phyloP scores from a whole-genome alignment of 2,888 invertebrate genomes.

The Toxonevra muliebris region DNA sequence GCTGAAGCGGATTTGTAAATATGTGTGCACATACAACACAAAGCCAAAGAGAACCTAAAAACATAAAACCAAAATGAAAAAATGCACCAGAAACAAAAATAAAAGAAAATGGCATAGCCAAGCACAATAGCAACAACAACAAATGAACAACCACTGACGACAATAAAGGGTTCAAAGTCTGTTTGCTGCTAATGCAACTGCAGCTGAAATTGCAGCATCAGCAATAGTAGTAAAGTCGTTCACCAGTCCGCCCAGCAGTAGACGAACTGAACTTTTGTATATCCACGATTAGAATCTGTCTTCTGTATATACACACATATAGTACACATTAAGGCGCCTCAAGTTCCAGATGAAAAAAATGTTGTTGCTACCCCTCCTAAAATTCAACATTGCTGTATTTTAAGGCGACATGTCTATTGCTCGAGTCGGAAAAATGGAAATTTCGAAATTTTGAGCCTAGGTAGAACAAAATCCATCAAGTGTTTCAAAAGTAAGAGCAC shows the following conservation, averaged over 20 bases:
- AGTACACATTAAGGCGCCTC: no score
- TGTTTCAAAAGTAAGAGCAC: no score
- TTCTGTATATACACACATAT: no score
- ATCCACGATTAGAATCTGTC: neutral
- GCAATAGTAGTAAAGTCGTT: slow-evolving; percentile 8
- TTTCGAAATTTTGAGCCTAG: no score
- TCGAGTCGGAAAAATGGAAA: no score
- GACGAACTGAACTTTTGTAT: neutral
- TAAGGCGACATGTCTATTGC: no score
- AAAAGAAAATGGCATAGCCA: slow-evolving; percentile 1
- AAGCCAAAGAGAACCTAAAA: slow-evolving; percentile 33
- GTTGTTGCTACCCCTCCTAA: no score
- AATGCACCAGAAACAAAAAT: neutral
- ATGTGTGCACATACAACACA: slow-evolving; percentile 7
- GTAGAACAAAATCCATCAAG: no score
- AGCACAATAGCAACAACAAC: slow-evolving; percentile 6
- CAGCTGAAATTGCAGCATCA: slow-evolving; percentile 11
- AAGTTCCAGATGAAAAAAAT: no score
- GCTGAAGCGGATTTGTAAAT: slow-evolving; percentile 17
- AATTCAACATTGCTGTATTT: no score
- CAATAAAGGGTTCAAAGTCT: slow-evolving; percentile 23
- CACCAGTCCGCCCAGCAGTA: neutral
- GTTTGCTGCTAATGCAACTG: slow-evolving; percentile 7
- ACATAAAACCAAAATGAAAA: slow-evolving; percentile 38
- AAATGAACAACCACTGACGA: neutral